Evolutionary conservation across 2,888 invertebrate genomes (phyloP), one percentile per base, ranked within the genome.

Genomic region (Drosophila planitibia): DNA sequence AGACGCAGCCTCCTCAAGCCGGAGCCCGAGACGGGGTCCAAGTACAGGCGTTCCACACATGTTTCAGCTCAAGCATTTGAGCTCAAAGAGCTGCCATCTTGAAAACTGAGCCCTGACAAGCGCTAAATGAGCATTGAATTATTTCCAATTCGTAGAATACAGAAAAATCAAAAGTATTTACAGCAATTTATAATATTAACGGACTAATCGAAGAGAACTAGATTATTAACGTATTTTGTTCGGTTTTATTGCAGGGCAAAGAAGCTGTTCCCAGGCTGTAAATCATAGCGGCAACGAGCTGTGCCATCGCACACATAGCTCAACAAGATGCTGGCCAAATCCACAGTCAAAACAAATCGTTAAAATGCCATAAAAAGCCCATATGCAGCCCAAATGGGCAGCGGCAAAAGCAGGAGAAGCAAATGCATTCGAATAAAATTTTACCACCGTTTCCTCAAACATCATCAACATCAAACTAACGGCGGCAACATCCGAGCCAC

Each of bases 281-380:
- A 79, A 79, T 79, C 66, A 78, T 47, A 51, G 67, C 61, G 61
- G 47, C 74, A 83, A 86, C 64, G 74, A 80, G 74, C 83, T 80
- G 78, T 71, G 54, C 67, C 77, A 69, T 58, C 68, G 64, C 54
- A 39, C 51, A 41, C 65, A 76, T 80, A 65, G 71, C 70, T 70
- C 83, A 72, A 70, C 60, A 61, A 71, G 71, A 71, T 70, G 66
- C 74, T 86, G 79, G 84, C 75, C 76, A 78, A 79, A 81, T 79
- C 77, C 74, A 54, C 79, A 86, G 90, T 90, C 91, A 90, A 85
- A 92, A 92, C 91, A 93, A 92, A 92, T 90, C 92, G 91, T 93
- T 91, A 92, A 93, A 92, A 89, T 76, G 73, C 76, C 77, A 90
- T 92, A 89, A 92, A 92, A 91, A 79, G 47, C 79, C 68, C 90